A percentile compares a stretch with the other conserved stretches of the same genome.
phyloP scores from a whole-genome alignment of 2,888 invertebrate genomes.

The Oscheius onirici region DNA sequence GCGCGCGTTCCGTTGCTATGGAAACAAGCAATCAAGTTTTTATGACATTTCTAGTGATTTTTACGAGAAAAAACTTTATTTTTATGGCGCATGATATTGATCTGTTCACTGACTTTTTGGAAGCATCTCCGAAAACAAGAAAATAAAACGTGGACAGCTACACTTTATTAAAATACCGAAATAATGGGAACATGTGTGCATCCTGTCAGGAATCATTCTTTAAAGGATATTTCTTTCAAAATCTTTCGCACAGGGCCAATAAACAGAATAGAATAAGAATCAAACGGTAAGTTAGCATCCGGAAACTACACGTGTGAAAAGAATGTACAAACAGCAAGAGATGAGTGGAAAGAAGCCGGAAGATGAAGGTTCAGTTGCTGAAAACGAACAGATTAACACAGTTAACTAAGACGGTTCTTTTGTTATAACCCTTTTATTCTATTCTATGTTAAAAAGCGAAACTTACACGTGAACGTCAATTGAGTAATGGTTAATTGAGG shows the following conservation, averaged over 20 bases:
- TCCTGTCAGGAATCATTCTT: too few species aligned
- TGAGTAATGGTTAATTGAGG: constrained; percentile 5
- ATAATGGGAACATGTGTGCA: background rate
- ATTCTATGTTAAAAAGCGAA: background rate
- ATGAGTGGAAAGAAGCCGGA: background rate
- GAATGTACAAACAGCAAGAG: constrained; percentile 1
- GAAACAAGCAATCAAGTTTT: background rate
- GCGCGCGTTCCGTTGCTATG: background rate
- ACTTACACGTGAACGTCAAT: constrained; percentile 30
- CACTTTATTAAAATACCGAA: background rate
- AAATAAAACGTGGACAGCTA: background rate
- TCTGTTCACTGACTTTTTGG: too few species aligned
- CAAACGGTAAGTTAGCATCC: too few species aligned
- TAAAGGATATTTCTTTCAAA: too few species aligned
- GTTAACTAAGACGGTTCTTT: background rate
- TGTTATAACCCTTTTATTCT: background rate
- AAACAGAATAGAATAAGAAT: too few species aligned
- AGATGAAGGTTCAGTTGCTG: constrained; percentile 11
- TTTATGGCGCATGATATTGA: too few species aligned
- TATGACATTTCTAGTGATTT: background rate
- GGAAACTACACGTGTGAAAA: too few species aligned
- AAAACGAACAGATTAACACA: background rate
- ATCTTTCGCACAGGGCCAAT: too few species aligned
- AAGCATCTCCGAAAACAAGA: background rate
- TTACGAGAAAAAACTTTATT: too few species aligned